Percentiles rank a stretch among this genome's conserved stretches.
Evolutionary conservation across 2,797 vertebrate genomes (phyloP).

Genomic region (Cirrhinus molitorella): DNA sequence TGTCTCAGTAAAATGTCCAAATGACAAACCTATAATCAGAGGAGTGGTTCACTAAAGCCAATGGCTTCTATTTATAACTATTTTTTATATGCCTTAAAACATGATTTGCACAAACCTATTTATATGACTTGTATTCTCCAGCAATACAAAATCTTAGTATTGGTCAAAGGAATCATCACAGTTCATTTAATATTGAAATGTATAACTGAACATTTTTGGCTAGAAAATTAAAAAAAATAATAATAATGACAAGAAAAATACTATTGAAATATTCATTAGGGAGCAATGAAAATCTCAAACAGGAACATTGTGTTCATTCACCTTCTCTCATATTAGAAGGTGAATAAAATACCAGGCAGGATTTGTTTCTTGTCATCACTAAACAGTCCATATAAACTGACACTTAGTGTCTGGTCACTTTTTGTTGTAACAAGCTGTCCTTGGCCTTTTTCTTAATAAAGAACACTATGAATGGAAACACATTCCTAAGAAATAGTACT

Average conservation of each 20-base stretch:
- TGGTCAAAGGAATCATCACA: neutral
- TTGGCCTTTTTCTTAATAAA: neutral
- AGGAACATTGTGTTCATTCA: slow-evolving; percentile 15
- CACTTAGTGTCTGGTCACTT: neutral
- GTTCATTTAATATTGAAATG: neutral
- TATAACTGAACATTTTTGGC: neutral
- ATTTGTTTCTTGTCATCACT: slow-evolving; percentile 5
- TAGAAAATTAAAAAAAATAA: neutral
- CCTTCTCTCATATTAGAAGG: neutral
- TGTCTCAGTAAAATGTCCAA: slow-evolving; percentile 38
- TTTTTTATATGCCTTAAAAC: slow-evolving; percentile 41
- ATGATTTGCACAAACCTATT: slow-evolving; percentile 8
- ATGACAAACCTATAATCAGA: slow-evolving; percentile 56
- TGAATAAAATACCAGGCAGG: neutral
- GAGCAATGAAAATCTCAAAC: slow-evolving; percentile 11
- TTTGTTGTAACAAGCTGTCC: slow-evolving; percentile 3
- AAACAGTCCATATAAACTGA: neutral
- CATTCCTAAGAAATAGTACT: too few relatives aligned
- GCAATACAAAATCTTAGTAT: neutral
- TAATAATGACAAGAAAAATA: neutral
- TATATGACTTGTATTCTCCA: slow-evolving; percentile 9
- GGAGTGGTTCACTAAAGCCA: slow-evolving; percentile 36
- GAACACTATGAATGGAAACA: neutral
- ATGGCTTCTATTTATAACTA: slow-evolving; percentile 38
- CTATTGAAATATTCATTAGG: neutral